A percentile compares a stretch with the other conserved stretches of the same genome.
These are phyloP conservation scores for Phengaris alcon DNA, from an alignment of 2,888 invertebrate species.

Conservation along the genomic window DNA sequence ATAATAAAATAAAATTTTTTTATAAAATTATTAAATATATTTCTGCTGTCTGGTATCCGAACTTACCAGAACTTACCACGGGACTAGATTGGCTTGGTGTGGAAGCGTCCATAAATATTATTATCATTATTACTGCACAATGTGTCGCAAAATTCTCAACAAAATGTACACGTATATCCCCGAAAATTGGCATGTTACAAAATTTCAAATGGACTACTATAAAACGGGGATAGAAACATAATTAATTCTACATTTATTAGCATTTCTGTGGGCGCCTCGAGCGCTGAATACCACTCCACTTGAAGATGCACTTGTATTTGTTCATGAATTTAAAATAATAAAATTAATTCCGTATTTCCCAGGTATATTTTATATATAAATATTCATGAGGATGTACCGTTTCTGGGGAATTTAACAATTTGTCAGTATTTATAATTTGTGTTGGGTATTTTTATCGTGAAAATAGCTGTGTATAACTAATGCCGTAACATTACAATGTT, in stretches of 20 bases:
- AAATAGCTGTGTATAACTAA: too few species aligned
- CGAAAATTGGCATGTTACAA: not conserved
- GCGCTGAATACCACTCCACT: constrained; percentile 1
- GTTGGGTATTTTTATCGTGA: not conserved
- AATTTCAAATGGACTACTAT: constrained; percentile 8
- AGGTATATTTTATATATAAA: not conserved
- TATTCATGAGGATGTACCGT: not conserved
- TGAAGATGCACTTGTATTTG: constrained; percentile 9
- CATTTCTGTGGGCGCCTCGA: constrained; percentile 13
- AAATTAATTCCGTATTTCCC: constrained; percentile 7
- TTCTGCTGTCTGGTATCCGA: too few species aligned
- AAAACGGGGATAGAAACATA: constrained; percentile 8
- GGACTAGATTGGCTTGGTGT: too few species aligned
- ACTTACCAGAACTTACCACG: too few species aligned
- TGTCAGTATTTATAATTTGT: not conserved
- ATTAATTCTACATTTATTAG: constrained; percentile 20
- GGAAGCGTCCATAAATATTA: too few species aligned
- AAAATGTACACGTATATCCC: not conserved
- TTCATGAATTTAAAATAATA: constrained; percentile 17
- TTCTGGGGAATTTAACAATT: not conserved
- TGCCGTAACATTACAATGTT: too few species aligned
- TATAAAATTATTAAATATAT: too few species aligned
- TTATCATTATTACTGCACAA: not conserved
- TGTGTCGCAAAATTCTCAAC: not conserved
- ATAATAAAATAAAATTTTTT: too few species aligned